Conservation (phyloP, 1,140 invertebrate species). For the Aphis craccivora region DNA sequence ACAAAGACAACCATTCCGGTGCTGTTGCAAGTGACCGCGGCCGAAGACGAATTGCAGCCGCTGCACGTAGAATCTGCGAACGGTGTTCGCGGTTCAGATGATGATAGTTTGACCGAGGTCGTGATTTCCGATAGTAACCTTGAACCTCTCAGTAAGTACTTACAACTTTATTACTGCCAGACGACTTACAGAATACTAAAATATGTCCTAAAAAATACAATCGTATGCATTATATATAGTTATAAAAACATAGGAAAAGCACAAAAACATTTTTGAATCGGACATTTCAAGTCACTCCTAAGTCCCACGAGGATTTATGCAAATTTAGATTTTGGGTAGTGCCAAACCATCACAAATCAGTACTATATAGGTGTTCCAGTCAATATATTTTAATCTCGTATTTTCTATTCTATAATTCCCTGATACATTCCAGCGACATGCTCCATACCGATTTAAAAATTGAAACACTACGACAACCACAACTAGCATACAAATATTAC, state of each 20-base stretch:
- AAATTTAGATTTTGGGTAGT: neutral
- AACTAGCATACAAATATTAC: neutral
- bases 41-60: neutral
- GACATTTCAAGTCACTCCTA: neutral
- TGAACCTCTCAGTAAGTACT: neutral
- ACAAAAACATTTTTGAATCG: neutral
- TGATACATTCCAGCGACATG: neutral
- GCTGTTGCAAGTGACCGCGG: neutral
- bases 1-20: neutral
- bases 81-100: neutral
- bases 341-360: neutral
- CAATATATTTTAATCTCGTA: neutral
- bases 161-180: neutral
- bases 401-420: neutral
- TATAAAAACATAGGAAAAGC: neutral
- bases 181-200: neutral
- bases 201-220: neutral
- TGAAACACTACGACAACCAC: neutral
- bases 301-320: neutral
- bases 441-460: neutral
- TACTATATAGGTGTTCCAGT: neutral
- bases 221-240: neutral
- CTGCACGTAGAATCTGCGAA: neutral
- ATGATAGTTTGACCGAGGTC: neutral
- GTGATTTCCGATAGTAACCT: neutral